Evolutionary conservation across 2,113 vertebrate species (phyloP), one percentile per base, ranked within the genome.

Genomic region (Hiodon tergisus): DNA sequence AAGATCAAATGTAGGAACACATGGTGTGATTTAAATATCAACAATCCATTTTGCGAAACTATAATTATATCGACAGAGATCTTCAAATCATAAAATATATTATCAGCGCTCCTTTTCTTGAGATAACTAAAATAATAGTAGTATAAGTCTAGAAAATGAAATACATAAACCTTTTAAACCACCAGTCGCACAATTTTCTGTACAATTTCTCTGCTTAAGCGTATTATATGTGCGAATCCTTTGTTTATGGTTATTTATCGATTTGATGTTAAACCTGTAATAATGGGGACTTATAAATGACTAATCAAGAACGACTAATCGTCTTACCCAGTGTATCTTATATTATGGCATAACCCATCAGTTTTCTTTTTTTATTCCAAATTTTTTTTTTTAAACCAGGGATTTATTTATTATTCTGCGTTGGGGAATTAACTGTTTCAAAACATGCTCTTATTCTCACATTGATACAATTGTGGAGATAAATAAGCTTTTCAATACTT

Each of bases 81-180:
- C 31, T 31, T 31, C 31, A 31, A 31, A 31, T 31, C 31, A 31
- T 31, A 31, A 31, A 31, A 31, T 31, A 31, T 31, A 31, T 31
- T 31, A 31, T 31, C 31, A 31, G 31, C 31, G 31, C 31, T 31
- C 31, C 31, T 31, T 31, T 31, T 31, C 31, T 31, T 31, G 31
- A 31, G 31, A 31, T 31, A 31, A 31, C 31, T 31, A 1, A 84
- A 82, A 80, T 85, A 76, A 83, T 48, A 31, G 72, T 73, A 76
- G 76, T 73, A 54, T 81, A 67, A 46, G 73, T 75, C 73, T 82
- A 79, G 78, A 78, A 69, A 75, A 85, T 88, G 53, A 89, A 89
- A 87, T 85, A 87, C 88, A 89, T 70, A 90, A 74, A 48, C 3
- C 65, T 73, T 53, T 17, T 88, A 59, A 87, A 87, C 83, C 88